Conservation (phyloP, 2,888 invertebrate genomes). For the Pristionchus exspectatus region DNA sequence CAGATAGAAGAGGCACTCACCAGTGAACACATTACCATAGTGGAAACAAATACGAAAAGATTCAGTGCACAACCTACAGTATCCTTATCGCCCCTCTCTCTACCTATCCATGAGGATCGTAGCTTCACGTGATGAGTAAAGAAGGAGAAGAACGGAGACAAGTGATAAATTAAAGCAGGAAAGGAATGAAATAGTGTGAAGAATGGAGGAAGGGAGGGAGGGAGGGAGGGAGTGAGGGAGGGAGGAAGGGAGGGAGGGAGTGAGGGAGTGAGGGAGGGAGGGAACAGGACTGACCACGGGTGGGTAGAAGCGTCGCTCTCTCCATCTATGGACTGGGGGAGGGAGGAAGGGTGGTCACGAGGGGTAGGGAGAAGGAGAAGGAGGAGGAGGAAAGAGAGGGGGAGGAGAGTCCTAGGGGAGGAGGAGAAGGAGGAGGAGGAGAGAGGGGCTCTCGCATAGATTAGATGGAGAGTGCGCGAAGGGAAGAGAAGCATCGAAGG, state of each 20-base stretch:
- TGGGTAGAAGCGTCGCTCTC: not conserved
- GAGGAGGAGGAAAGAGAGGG: too few relatives aligned
- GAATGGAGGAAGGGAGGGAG: too few relatives aligned
- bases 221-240: too few relatives aligned
- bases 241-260: too few relatives aligned
- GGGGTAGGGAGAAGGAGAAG: slow-evolving; percentile 4
- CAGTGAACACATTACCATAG: not conserved
- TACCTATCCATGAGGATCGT: not conserved
- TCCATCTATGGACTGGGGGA: not conserved
- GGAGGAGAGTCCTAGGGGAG: slow-evolving; percentile 17
- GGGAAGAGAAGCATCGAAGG: not conserved
- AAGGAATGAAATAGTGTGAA: too few relatives aligned
- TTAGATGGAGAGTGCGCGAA: slow-evolving; percentile 35
- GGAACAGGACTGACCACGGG: not conserved
- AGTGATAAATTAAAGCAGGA: not conserved
- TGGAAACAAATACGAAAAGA: not conserved
- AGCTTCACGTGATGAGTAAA: not conserved
- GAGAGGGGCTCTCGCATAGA: slow-evolving; percentile 39
- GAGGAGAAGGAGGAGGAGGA: not conserved
- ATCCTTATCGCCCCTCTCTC: not conserved
- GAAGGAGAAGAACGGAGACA: not conserved
- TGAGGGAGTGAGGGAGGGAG: too few relatives aligned
- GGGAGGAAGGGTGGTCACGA: slow-evolving; percentile 27
- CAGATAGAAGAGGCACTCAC: not conserved
- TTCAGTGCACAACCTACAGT: not conserved